Percentiles rank a stretch among this genome's conserved stretches.
phyloP scores from a whole-genome alignment of 2,888 invertebrate species.

The Aspidiotus rigidus region DNA sequence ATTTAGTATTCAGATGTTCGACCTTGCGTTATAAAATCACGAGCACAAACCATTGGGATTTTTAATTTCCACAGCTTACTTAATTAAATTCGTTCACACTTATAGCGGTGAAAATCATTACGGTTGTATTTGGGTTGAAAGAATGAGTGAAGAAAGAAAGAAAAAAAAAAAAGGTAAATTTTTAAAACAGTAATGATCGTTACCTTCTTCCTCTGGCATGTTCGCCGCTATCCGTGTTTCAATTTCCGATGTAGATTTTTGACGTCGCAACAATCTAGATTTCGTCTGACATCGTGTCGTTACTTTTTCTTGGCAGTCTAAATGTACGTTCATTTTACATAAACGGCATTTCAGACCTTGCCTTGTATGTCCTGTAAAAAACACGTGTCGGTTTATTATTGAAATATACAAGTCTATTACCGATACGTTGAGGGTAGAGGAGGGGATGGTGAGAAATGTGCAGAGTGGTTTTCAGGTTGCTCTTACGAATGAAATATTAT shows the following conservation, averaged over 20 bases:
- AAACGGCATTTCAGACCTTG: conserved; percentile 82
- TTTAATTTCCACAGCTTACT: too few species aligned
- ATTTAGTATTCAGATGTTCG: too few species aligned
- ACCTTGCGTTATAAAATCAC: too few species aligned
- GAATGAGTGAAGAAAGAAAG: not conserved
- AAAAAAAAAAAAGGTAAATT: not conserved
- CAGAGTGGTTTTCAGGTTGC: too few species aligned
- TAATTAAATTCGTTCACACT: not conserved
- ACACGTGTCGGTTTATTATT: too few species aligned
- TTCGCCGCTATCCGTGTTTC: conserved; percentile 52
- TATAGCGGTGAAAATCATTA: not conserved
- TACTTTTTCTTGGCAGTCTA: conserved; percentile 69
- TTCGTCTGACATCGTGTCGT: conserved; percentile 76
- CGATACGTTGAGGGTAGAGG: too few species aligned
- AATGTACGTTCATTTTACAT: conserved; percentile 84
- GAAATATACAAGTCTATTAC: too few species aligned
- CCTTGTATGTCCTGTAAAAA: conserved; percentile 67
- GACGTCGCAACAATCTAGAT: conserved; percentile 69
- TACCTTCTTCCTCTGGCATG: conserved; percentile 62
- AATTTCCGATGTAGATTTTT: conserved; percentile 79
- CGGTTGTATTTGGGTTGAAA: not conserved
- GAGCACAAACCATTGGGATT: too few species aligned
- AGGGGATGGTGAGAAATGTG: too few species aligned
- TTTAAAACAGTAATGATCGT: conserved; percentile 45
- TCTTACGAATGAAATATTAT: too few species aligned